Evolutionary conservation across 2,113 vertebrate species (phyloP).

Genomic region (Stegostoma tigrinum): DNA sequence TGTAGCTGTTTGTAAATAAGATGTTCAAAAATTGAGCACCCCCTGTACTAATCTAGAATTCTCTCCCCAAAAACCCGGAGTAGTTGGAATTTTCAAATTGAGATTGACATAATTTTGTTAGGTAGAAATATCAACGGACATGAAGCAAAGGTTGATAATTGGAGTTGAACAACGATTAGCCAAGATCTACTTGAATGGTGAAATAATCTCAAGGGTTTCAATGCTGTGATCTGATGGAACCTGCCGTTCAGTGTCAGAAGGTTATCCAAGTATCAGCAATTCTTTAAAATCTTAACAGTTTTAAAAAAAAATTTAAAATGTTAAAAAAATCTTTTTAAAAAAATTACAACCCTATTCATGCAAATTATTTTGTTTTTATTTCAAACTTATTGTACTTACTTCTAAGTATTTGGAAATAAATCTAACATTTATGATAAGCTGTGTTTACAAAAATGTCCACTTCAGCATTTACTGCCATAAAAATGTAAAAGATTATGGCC

Average conservation of each 20-base stretch:
- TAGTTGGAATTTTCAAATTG: background rate
- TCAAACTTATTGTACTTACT: background rate
- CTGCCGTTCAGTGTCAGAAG: background rate
- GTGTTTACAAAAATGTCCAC: no score
- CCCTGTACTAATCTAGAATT: background rate
- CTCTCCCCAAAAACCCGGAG: background rate
- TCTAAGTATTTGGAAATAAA: no score
- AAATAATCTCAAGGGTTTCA: background rate
- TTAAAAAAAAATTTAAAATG: background rate
- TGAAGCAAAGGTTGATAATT: background rate
- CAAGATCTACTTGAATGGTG: background rate
- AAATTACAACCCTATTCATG: background rate
- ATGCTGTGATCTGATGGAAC: background rate
- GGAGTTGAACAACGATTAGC: background rate
- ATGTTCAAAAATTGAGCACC: no score
- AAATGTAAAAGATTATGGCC: no score
- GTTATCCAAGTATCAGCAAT: background rate
- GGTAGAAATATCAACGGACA: background rate
- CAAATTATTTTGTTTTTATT: background rate
- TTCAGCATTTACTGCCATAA: no score
- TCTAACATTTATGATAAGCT: no score
- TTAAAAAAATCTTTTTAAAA: no score
- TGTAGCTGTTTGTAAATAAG: no score
- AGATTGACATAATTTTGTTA: background rate
- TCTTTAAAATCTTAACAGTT: background rate